phyloP scores from a whole-genome alignment of 2,797 vertebrate species.

The Hirundo rustica region DNA sequence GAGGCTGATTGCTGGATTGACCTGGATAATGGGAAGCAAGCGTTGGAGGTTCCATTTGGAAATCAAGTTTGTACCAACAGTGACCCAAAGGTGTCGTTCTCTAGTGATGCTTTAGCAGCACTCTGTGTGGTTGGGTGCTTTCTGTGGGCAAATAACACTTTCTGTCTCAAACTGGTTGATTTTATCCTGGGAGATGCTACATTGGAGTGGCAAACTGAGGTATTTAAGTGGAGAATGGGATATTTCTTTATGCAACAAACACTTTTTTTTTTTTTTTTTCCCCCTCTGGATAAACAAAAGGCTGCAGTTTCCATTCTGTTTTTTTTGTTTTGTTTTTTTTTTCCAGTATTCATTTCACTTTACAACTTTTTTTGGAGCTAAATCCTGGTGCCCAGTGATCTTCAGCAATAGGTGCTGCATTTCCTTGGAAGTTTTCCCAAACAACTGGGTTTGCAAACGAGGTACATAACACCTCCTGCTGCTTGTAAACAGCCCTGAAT shows the following conservation, averaged over 20 bases:
- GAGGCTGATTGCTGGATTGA: slow-evolving; percentile 19
- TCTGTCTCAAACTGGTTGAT: not conserved
- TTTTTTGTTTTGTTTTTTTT: not conserved
- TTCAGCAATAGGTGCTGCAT: not conserved
- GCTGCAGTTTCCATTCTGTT: not conserved
- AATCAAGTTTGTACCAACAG: not conserved
- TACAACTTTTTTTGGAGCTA: not conserved
- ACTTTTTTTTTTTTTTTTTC: not conserved
- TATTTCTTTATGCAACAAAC: not conserved
- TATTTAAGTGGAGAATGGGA: not conserved
- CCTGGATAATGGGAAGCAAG: not conserved
- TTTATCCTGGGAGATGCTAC: not conserved
- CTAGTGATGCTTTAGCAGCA: not conserved
- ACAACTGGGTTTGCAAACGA: slow-evolving; percentile 28
- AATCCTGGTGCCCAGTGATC: not conserved
- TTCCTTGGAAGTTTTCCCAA: slow-evolving; percentile 52
- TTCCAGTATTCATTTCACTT: not conserved
- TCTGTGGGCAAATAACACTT: not conserved
- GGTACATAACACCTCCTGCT: slow-evolving; percentile 29
- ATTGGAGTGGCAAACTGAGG: not conserved
- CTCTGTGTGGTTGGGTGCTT: not conserved
- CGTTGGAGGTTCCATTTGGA: not conserved
- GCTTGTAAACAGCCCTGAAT: slow-evolving; percentile 29
- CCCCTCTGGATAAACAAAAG: not conserved
- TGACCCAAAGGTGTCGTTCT: not conserved